phyloP scores from a whole-genome alignment of 2,888 invertebrate species.

The Petrolisthes manimaculis region DNA sequence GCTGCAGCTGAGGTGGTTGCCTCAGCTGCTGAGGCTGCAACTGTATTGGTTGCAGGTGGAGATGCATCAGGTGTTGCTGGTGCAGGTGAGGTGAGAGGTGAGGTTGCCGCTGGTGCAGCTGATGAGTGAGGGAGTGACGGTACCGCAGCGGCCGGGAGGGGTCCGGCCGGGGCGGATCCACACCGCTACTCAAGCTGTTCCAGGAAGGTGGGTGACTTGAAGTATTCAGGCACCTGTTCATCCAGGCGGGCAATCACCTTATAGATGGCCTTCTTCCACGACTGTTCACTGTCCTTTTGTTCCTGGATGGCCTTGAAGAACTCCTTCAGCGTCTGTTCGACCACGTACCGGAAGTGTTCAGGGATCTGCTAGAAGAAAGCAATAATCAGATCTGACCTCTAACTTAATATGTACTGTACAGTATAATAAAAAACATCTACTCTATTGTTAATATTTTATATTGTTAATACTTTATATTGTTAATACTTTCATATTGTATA shows the following conservation, averaged over 20 bases:
- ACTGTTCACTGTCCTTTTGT: conserved; percentile 97
- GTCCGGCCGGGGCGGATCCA: conserved; percentile 42
- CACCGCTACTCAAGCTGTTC: conserved; percentile 90
- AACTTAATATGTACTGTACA: too few species aligned
- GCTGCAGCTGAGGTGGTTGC: conserved; percentile 35
- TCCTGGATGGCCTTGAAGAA: conserved; percentile 98
- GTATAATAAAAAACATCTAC: too few species aligned
- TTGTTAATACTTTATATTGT: too few species aligned
- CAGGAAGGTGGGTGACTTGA: conserved; percentile 99
- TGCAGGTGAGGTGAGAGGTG: conserved; percentile 41
- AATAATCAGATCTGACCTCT: neutral
- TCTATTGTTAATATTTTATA: too few species aligned
- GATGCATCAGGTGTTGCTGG: conserved; percentile 31
- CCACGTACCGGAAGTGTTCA: conserved; percentile 94
- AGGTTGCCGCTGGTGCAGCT: conserved; percentile 26
- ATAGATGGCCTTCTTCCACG: conserved; percentile 99
- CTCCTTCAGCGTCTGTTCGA: conserved; percentile 97
- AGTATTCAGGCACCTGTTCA: conserved; percentile 98
- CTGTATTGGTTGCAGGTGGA: conserved; percentile 29
- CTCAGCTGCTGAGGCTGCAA: conserved; percentile 31
- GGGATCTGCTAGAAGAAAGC: conserved; percentile 82
- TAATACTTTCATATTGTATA: too few species aligned
- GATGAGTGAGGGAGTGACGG: conserved; percentile 32
- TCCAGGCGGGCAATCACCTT: conserved; percentile 99
- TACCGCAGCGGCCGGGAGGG: conserved; percentile 40